Evolutionary conservation across 1,140 invertebrate genomes (phyloP), one percentile per base, ranked within the genome.

Genomic region (Reticulitermes speratus): DNA sequence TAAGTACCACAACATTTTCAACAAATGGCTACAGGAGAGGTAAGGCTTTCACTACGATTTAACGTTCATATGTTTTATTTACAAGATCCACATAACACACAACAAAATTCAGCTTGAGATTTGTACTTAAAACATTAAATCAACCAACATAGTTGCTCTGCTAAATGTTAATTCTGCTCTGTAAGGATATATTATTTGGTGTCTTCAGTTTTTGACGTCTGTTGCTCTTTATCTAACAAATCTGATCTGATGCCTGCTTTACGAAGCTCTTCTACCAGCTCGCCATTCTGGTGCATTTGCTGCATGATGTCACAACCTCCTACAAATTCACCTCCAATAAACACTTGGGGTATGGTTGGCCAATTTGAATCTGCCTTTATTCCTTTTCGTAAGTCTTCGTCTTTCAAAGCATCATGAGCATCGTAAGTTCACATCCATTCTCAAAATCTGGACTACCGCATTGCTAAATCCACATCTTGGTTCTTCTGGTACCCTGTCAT

Each of bases 271-370:
- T 98, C 96, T 65, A 99, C 95, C n/a, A 99, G 91, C 90, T 99
- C 98, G 81, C 98, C 98, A 89, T 95, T 99, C 89, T 98, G 97
- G 90, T 99, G 98, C 97, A 99, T 97, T 92, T 99, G 97, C 48
- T 99, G 90, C 90, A 99, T 92, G 88, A 99, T 99, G 91, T 99
- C 98, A 92, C 98, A 99, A 19, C 98, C 98, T 44, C 98, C 98
- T 85, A 99, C 94, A 92, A 99, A 99, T 91, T 99, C 97, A 30
- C 98, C 98, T 91, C 98, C 95, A 52, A 99, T 97, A 90, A 95
- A 98, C 5, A 99, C 94, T 93, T 99, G 98, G 2, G 98, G 98
- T 90, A 99, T 99, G 83, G 98, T 99, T n/a, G 98, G 98, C 98
- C 98, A 99, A 88, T 97, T 97, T 14, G 97, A 96, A 90, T 95